phyloP scores from a whole-genome alignment of 1,140 invertebrate species.

The Caenorhabditis brenneri region DNA sequence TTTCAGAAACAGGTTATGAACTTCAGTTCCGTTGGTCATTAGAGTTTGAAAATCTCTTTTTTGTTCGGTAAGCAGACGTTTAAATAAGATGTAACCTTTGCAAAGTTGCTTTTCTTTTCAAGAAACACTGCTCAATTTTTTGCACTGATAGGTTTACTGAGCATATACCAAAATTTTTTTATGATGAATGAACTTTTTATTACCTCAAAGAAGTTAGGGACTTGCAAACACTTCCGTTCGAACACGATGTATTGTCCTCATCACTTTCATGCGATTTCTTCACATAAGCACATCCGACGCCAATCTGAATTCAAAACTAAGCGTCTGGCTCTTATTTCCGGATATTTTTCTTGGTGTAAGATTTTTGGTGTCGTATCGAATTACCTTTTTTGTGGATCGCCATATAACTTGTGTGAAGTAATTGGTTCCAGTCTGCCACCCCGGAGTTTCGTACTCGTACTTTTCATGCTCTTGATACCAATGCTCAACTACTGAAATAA shows the following conservation, averaged over 20 bases:
- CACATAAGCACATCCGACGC: conserved; percentile 51
- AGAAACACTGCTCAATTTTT: no score
- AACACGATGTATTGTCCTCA: conserved; percentile 27
- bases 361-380: not conserved
- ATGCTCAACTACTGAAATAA: conserved; percentile 61
- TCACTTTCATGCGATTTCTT: conserved; percentile 28
- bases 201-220: conserved; percentile 4
- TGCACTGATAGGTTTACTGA: no score
- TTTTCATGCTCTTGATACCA: conserved; percentile 69
- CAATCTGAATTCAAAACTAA: conserved; percentile 50
- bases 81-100: no score
- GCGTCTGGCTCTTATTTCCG: not conserved
- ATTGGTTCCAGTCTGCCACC: conserved; percentile 70
- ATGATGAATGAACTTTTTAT: not conserved
- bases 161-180: no score
- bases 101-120: no score
- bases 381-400: conserved; percentile 67
- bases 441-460: conserved; percentile 70
- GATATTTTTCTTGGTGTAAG: not conserved
- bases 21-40: no score
- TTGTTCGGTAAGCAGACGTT: no score
- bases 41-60: no score
- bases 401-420: conserved; percentile 70
- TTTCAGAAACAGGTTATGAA: no score
- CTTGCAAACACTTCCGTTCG: conserved; percentile 37